These are phyloP conservation scores for Phyllotreta striolata DNA, from an alignment of 2,888 invertebrate genomes.

Conservation along the genomic window DNA sequence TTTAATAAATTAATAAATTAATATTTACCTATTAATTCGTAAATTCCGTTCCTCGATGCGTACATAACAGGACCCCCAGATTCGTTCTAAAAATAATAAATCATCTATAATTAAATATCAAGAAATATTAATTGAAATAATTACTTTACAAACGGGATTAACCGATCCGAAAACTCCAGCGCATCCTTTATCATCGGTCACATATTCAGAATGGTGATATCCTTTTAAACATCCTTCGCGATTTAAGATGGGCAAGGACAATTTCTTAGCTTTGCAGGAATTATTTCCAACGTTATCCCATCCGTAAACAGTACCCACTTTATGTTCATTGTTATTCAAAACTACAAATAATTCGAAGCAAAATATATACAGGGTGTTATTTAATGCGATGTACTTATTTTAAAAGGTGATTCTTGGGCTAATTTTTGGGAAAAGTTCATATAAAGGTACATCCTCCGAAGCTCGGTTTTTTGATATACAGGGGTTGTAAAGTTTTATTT, in stretches of 20 bases:
- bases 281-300: slow-evolving; percentile 55
- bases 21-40: slow-evolving; percentile 64
- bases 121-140: slow-evolving; percentile 17
- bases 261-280: slow-evolving; percentile 64
- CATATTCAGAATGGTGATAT: slow-evolving; percentile 52
- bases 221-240: slow-evolving; percentile 60
- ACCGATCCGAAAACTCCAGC: slow-evolving; percentile 64
- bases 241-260: slow-evolving; percentile 64
- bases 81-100: slow-evolving; percentile 61
- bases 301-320: slow-evolving; percentile 63
- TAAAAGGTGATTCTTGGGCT: too few relatives aligned
- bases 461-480: too few relatives aligned
- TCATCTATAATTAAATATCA: not conserved
- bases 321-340: slow-evolving; percentile 60
- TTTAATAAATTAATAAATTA: slow-evolving; percentile 18
- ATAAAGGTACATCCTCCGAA: too few relatives aligned
- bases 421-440: too few relatives aligned
- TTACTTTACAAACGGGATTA: slow-evolving; percentile 64
- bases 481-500: too few relatives aligned
- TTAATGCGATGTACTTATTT: too few relatives aligned
- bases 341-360: too few relatives aligned
- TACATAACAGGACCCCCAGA: slow-evolving; percentile 66
- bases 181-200: slow-evolving; percentile 66
- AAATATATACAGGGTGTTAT: too few relatives aligned
- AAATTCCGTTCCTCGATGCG: slow-evolving; percentile 61